These are phyloP conservation scores for Crenuchus spilurus DNA, from an alignment of 2,797 vertebrate genomes.

Conservation along the genomic window DNA sequence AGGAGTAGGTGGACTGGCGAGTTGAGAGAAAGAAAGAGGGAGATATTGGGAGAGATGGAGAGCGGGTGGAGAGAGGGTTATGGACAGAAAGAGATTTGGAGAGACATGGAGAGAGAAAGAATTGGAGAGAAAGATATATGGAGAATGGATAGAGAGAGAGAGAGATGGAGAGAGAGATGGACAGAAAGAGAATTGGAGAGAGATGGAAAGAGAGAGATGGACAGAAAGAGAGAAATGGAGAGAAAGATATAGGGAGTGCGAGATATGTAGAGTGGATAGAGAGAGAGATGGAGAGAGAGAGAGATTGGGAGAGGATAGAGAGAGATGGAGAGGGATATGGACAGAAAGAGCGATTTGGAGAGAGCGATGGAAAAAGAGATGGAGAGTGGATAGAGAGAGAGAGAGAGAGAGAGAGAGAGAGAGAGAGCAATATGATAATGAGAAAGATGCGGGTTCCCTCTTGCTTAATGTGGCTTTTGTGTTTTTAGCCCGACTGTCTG, in stretches of 20 bases:
- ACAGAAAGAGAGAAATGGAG: constrained; percentile 19
- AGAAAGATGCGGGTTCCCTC: constrained; percentile 60
- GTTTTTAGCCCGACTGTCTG: constrained; percentile 56
- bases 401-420: constrained; percentile 12
- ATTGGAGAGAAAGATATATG: too few species aligned
- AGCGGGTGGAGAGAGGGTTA: not conserved
- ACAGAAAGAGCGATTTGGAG: constrained; percentile 29
- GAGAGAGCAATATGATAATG: constrained; percentile 43
- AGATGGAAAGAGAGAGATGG: not conserved
- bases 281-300: constrained; percentile 11
- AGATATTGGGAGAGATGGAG: too few species aligned
- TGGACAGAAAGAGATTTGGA: constrained; percentile 10
- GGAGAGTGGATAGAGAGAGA: not conserved
- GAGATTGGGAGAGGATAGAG: too few species aligned
- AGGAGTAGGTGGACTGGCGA: constrained; percentile 37
- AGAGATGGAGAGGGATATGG: constrained; percentile 5
- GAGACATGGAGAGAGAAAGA: not conserved
- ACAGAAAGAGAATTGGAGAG: constrained; percentile 3
- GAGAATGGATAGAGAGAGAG: too few species aligned
- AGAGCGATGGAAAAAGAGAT: constrained; percentile 25
- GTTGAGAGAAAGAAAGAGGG: not conserved
- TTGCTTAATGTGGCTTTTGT: constrained; percentile 70
- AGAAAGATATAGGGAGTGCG: too few species aligned
- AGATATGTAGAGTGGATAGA: too few species aligned
- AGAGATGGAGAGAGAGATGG: constrained; percentile 4